Evolutionary conservation across 2,888 invertebrate species (phyloP), one percentile per base, ranked within the genome.

Genomic region (Spatulosminthurus flaviceps): DNA sequence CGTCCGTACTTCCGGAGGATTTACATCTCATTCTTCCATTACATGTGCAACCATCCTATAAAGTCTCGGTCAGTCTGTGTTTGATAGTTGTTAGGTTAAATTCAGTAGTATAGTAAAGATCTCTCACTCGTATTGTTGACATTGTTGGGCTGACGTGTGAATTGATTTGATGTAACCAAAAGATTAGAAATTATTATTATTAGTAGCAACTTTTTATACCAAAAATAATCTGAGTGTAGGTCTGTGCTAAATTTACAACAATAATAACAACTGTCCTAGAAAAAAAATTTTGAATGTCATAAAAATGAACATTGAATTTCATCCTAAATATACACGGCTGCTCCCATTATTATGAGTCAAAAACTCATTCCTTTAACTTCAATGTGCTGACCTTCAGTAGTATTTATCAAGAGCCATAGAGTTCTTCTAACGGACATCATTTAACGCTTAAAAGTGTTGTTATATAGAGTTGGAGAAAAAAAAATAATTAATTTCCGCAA

Each of bases 1-100:
- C 67, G 79, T 74, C 74, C 79, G 69, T 74, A 79, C 79, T 79
- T 79, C 79, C 79, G 79, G 79, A 79, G 79, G 70, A 74, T 79
- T 79, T 74, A 70, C 70, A 79, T 79, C 74, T 74, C 42, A 79
- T 79, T 79, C 74, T 79, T 79, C 60, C 51, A 61, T 79, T 74
- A 74, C 43, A 51, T 69, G 67, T 74, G 51, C 51, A 51, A 19
- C 51, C 51, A 51, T 5, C n/a, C n/a, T n/a, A n/a, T n/a, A n/a
- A n/a, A n/a, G n/a, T n/a, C n/a, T 19, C 51, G 16, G 51, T 51
- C 51, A 19, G 51, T 2, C n/a, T 51, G 2, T 19, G 51, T 51
- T 34, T 11, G 4, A 51, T 72, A 64, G 42, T 66, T 64, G n/a
- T n/a, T n/a, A n/a, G n/a, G n/a, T n/a, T n/a, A n/a, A n/a, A n/a